Conservation (phyloP, 2,797 vertebrate genomes). For the Sitta carolinensis region DNA sequence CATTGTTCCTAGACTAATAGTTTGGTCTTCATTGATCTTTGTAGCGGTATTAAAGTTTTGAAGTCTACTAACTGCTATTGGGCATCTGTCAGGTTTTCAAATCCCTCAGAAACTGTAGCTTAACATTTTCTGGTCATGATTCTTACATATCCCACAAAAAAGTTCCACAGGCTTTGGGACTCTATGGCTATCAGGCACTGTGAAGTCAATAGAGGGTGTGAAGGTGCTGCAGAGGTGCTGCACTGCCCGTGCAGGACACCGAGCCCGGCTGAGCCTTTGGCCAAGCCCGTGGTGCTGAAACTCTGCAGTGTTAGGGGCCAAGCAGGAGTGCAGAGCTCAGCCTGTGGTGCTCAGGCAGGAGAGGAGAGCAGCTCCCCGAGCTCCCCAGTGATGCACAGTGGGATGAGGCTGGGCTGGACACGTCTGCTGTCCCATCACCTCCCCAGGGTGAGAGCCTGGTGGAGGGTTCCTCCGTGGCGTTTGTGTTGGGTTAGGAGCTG, state of each 20-base stretch:
- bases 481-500: accelerated
- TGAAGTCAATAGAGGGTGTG: too few relatives aligned
- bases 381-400: background rate
- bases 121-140: background rate
- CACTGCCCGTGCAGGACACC: accelerated
- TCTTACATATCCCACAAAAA: background rate
- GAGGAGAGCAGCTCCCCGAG: background rate
- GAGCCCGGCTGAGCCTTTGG: background rate
- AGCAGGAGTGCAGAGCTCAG: background rate
- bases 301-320: accelerated
- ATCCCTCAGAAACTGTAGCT: background rate
- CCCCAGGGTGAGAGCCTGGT: background rate
- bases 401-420: background rate
- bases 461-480: background rate
- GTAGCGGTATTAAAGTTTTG: background rate
- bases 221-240: accelerated
- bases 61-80: background rate
- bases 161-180: background rate
- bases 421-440: background rate
- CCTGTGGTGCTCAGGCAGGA: background rate
- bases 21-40: background rate
- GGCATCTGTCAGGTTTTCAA: background rate
- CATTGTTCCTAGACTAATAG: background rate
- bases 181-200: background rate
- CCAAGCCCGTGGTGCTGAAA: background rate